Evolutionary conservation across 2,113 vertebrate genomes (phyloP), one percentile per base, ranked within the genome.

Genomic region (Octodon degus): DNA sequence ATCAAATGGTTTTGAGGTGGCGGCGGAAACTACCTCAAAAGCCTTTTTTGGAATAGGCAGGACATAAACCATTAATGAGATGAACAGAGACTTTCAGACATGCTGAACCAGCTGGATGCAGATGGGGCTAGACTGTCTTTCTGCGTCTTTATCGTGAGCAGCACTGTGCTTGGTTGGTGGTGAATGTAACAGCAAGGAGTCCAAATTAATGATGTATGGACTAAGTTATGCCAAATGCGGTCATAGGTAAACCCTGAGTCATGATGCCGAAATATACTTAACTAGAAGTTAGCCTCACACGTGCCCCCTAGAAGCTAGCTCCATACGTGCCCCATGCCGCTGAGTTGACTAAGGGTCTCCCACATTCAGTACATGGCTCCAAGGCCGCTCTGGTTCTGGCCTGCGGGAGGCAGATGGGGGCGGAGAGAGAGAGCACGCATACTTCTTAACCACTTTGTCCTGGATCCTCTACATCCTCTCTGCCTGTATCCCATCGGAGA

Each of bases 11-110:
- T 17, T 93, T 93, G 68, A 90, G 87, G 70, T 74, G 84, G 34
- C 60, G 58, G 1, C 27, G 63, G 63, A 96, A 97, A 95, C 79
- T 65, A 95, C 87, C 79, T 93, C 50, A 85, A 94, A 95, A 77
- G 2, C 25, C 37, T 55, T 81, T 95, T 95, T 68, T 76, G 80
- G 95, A 97, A 65, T 20, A 76, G 19, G 53, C 37, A 94, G 76
- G 91, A 81, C 70, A 55, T 76, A 76, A 93, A 58, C 55, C 34
- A 95, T 92, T 77, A 68, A 25, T 76, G 76, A 94, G 70, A 76
- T 60, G 93, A 94, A 47, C 83, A 89, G 96, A 96, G 74, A 91
- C 30, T 55, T 93, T 79, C 30, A 55, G 62, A 91, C 27, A 32
- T 4, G 62, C 67, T 50, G 89, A 85, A 79, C 74, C 43, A 68